Conservation (phyloP, 2,888 invertebrate genomes). For the Onchidella celtica region DNA sequence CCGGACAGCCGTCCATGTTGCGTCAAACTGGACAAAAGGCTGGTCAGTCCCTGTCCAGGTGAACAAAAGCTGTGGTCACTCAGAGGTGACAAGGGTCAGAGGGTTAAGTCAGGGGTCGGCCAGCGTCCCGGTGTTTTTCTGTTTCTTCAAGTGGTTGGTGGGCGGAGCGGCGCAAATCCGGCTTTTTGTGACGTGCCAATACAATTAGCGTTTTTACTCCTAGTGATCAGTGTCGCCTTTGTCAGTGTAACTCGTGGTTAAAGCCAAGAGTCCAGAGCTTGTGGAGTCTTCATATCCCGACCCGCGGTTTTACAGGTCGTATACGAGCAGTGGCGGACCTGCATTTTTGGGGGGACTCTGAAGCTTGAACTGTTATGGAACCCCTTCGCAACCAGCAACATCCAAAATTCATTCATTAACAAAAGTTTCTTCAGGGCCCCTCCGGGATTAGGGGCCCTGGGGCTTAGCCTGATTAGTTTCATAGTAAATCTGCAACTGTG, state of each 20-base stretch:
- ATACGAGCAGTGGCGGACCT: no score
- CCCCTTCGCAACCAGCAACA: no score
- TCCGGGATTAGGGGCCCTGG: no score
- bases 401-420: no score
- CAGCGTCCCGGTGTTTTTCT: neutral
- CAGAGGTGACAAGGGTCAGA: constrained; percentile 30
- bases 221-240: neutral
- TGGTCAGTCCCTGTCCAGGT: constrained; percentile 27
- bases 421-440: no score
- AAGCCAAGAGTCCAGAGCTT: no score
- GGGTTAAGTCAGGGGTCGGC: constrained; percentile 30
- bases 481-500: no score
- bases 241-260: neutral
- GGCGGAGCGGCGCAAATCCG: constrained; percentile 15
- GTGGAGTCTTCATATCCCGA: no score
- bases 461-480: no score
- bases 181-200: constrained; percentile 1
- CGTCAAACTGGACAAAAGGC: constrained; percentile 29
- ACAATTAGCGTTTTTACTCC: constrained; percentile 26
- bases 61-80: constrained; percentile 34
- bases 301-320: no score
- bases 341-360: no score
- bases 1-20: neutral
- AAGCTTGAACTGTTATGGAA: no score
- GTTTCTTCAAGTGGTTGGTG: constrained; percentile 14